Base-by-base conservation (phyloP, 2,113 vertebrate genomes). In the Cathartes aura region DNA sequence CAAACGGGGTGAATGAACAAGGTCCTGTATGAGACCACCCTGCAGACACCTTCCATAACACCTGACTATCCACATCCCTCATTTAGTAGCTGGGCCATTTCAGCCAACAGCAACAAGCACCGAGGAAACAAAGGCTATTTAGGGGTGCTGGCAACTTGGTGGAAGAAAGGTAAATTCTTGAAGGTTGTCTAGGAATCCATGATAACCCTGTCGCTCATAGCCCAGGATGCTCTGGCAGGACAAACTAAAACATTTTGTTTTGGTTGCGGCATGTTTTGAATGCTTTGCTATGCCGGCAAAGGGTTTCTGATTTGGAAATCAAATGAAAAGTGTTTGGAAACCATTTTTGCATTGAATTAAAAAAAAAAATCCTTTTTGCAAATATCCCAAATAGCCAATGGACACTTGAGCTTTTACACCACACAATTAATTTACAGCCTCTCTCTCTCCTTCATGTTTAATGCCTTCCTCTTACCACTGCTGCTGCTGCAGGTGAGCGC, bases 201-300 rank as follows among this genome's bases (percentile, higher is more conserved):
- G 7, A 36, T 32, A 72, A 73, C 29, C 50, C 29, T 16, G 3
- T 29, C 2, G 3, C 34, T 75, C 12, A 8, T 5, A 16, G 40
- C 11, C 78, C 34, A 15, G 0, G 3, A 14, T 10, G n/a, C 22
- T 52, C 56, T 36, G 23, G 17, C 40, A 79, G 3, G 5, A 38
- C 26, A 85, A 94, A 87, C 3, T 4, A 4, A 62, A 84, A 79
- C 6, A 10, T 53, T 76, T 55, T 15, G 13, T 5, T 48, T 82
- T 36, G 30, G 15, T 43, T 27, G n/a, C 1, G 0, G 30, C 15
- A 36, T 36, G 30, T 68, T 94, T 81, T 26, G 12, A 81, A 81
- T 15, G 24, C 23, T 62, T 89, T 1, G 1, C 36, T 75, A 22
- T 0, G 1, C 10, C 1, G 3, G 27, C 32, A 60, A 87, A 67